Evolutionary conservation across 2,797 vertebrate genomes (phyloP), one percentile per base, ranked within the genome.

Genomic region (Coregonus ussuriensis): DNA sequence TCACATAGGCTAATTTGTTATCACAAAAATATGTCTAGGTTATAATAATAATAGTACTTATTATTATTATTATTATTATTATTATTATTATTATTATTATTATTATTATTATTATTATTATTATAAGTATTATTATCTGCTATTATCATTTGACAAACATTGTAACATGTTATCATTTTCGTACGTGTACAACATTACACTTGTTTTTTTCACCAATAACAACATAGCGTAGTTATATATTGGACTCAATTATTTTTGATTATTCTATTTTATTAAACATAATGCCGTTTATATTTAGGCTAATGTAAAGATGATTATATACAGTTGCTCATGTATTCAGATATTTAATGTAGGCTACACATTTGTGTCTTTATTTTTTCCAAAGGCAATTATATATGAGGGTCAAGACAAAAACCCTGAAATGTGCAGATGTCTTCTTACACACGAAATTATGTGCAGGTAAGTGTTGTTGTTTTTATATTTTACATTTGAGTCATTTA

Each of bases 361-460:
- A 35, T 41, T 18, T 75, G 1, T 74, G n/a, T 69, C 13, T 52
- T 52, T 74, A 33, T 90, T 72, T 63, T 89, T 90, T 90, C 89
- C 15, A 91, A 97, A 93, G 98, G 97, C 97, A 89, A 99, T 99
- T 91, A 86, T 99, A 84, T 99, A 99, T 89, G 98, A 99, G 91
- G 98, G 98, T 85, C 98, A 99, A 90, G 98, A 99, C 94, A 99
- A 99, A 96, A 99, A 99, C 90, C 98, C 98, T 77, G 98, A 99
- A 96, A 99, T 99, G 98, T 99, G 97, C 94, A 95, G 96, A 92
- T 97, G 98, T 87, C 96, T 98, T 85, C 96, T 98, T 82, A 98
- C 97, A 85, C 96, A 97, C 87, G 96, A 98, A 93, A 96, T 96
- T 82, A 98, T 98, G 97, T 98, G 97, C 97, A 98, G 97, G 97